Evolutionary conservation across 2,888 invertebrate species (phyloP).

Genomic region (Gordius sp.): DNA sequence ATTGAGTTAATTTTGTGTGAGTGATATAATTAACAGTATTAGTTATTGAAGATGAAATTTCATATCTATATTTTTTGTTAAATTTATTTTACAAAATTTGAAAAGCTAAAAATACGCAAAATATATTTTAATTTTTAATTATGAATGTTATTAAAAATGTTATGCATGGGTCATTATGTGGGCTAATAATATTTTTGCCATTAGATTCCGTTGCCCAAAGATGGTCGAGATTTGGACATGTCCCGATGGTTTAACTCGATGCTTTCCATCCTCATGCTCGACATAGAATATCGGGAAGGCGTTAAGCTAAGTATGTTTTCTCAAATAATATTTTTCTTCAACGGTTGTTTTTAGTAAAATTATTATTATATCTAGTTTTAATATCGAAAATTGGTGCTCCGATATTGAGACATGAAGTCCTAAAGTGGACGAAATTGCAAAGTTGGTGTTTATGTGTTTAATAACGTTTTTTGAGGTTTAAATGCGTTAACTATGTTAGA

Average conservation of each 20-base stretch:
- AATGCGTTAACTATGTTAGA: no score
- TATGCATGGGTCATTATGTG: background rate
- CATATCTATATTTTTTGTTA: no score
- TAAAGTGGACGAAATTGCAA: no score
- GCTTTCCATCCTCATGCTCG: slow-evolving; percentile 10
- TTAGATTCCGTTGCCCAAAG: slow-evolving; percentile 14
- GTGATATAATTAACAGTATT: background rate
- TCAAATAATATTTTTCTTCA: slow-evolving; percentile 3
- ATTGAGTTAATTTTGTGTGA: no score
- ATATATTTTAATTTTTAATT: background rate
- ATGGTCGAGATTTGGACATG: slow-evolving; percentile 2
- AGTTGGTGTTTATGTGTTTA: no score
- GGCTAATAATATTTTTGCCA: background rate
- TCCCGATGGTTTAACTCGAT: slow-evolving; percentile 14
- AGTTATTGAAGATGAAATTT: background rate
- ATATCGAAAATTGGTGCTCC: no score
- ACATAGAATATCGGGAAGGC: slow-evolving; percentile 30
- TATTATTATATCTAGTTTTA: no score
- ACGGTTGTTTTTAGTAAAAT: background rate
- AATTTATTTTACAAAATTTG: no score
- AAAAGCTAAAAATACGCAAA: background rate
- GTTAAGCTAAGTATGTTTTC: slow-evolving; percentile 21
- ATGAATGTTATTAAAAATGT: background rate
- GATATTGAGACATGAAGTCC: no score
- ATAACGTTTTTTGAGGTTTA: no score